These are phyloP conservation scores for Disparrhopalites patrizii DNA, from an alignment of 2,888 invertebrate genomes.

Conservation along the genomic window DNA sequence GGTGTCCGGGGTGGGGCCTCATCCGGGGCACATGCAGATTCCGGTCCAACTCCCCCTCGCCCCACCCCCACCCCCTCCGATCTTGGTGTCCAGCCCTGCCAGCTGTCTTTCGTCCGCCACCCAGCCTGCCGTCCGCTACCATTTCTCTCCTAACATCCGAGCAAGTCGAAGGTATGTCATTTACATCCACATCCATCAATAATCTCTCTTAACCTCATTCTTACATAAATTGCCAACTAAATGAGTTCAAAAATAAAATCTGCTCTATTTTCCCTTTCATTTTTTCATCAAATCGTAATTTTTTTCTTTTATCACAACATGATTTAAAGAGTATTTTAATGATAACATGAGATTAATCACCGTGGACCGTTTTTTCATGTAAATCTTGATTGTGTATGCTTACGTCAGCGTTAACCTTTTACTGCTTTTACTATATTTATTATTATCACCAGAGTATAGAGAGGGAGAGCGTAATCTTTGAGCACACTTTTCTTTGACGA, in stretches of 20 bases:
- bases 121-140: constrained; percentile 42
- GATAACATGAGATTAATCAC: neutral
- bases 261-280: neutral
- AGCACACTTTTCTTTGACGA: too few species aligned
- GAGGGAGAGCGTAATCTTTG: too few species aligned
- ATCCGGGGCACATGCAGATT: constrained; percentile 5
- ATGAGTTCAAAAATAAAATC: neutral
- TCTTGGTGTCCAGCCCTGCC: constrained; percentile 32
- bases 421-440: too few species aligned
- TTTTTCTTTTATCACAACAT: neutral
- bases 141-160: constrained; percentile 33
- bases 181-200: too few species aligned
- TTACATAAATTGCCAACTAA: too few species aligned
- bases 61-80: neutral
- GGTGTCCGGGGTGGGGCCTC: neutral
- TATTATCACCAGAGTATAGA: too few species aligned
- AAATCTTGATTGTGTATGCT: neutral
- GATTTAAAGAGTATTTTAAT: neutral
- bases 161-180: constrained; percentile 46
- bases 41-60: constrained; percentile 30
- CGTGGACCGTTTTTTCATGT: neutral
- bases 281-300: neutral
- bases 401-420: too few species aligned
- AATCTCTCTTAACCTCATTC: too few species aligned
- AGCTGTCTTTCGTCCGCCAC: constrained; percentile 33